These are phyloP conservation scores for Phrynosoma blainvillii DNA, from an alignment of 2,113 vertebrate species.

Conservation along the genomic window DNA sequence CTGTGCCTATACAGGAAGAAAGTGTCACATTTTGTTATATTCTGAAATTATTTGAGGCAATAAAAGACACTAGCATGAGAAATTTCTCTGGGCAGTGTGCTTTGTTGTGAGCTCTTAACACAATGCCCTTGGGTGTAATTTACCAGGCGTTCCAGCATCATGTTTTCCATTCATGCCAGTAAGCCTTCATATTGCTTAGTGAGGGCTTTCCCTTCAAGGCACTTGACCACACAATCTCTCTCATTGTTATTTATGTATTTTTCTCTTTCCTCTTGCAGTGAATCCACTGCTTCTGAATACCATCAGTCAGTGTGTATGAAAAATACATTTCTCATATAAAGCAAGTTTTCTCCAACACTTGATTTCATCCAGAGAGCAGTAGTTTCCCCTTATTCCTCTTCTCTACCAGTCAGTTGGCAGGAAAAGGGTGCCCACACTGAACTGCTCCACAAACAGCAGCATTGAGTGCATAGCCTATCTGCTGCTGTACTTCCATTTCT, in stretches of 20 bases:
- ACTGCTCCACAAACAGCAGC: too few relatives aligned
- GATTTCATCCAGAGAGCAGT: neutral
- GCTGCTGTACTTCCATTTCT: neutral
- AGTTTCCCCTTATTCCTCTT: neutral
- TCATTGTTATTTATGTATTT: neutral
- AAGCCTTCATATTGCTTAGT: neutral
- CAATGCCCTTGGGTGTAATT: neutral
- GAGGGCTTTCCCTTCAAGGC: neutral
- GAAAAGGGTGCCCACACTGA: neutral
- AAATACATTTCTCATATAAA: neutral
- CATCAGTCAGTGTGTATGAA: neutral
- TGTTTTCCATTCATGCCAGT: neutral
- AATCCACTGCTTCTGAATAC: neutral
- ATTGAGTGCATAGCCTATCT: too few relatives aligned
- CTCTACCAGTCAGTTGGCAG: neutral
- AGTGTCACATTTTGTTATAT: slow-evolving; percentile 8
- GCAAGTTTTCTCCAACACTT: neutral
- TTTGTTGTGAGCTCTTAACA: neutral
- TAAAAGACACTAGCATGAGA: slow-evolving; percentile 8
- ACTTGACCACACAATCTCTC: neutral
- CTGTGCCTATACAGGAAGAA: neutral
- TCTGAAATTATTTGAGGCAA: slow-evolving; percentile 27
- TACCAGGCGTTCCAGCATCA: neutral
- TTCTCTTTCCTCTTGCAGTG: neutral
- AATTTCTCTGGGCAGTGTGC: fast-evolving